These are phyloP conservation scores for Mythimna lalbum DNA, from an alignment of 2,888 invertebrate species.

Conservation along the genomic window DNA sequence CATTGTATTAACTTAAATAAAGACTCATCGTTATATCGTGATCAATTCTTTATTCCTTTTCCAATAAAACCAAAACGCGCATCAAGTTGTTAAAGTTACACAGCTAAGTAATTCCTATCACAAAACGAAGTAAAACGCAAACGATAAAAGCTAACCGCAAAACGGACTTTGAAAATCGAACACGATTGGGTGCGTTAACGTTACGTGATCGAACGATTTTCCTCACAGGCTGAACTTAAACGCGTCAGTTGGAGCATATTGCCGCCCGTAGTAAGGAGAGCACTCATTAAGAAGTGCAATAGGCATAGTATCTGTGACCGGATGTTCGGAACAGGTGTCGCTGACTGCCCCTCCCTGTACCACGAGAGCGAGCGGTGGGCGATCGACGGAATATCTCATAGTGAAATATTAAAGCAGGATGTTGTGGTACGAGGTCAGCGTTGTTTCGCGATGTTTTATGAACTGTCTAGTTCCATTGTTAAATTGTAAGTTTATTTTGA, in stretches of 20 bases:
- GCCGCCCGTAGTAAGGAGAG: slow-evolving; percentile 51
- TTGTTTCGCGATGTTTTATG: not conserved
- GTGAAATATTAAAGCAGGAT: not conserved
- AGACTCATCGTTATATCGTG: slow-evolving; percentile 39
- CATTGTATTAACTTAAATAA: slow-evolving; percentile 36
- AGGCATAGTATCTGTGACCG: slow-evolving; percentile 70
- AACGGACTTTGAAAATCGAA: slow-evolving; percentile 43
- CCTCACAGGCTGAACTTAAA: slow-evolving; percentile 59
- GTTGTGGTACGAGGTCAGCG: slow-evolving; percentile 19
- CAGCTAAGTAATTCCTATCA: slow-evolving; percentile 9
- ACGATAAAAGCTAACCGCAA: slow-evolving; percentile 12
- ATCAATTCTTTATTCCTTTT: slow-evolving; percentile 13
- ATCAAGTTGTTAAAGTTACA: slow-evolving; percentile 34
- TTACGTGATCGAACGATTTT: slow-evolving; percentile 48
- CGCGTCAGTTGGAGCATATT: slow-evolving; percentile 54
- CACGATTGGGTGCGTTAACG: slow-evolving; percentile 49
- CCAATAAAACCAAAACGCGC: slow-evolving; percentile 1
- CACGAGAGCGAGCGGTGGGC: slow-evolving; percentile 50
- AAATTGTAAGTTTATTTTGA: not conserved
- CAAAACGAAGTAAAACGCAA: slow-evolving; percentile 39
- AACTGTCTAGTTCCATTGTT: not conserved
- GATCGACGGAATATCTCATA: slow-evolving; percentile 44
- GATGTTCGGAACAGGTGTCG: slow-evolving; percentile 79
- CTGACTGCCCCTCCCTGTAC: slow-evolving; percentile 72
- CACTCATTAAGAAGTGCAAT: slow-evolving; percentile 67